Evolutionary conservation across 2,888 invertebrate genomes (phyloP).

Genomic region (Liposcelis brunnea): DNA sequence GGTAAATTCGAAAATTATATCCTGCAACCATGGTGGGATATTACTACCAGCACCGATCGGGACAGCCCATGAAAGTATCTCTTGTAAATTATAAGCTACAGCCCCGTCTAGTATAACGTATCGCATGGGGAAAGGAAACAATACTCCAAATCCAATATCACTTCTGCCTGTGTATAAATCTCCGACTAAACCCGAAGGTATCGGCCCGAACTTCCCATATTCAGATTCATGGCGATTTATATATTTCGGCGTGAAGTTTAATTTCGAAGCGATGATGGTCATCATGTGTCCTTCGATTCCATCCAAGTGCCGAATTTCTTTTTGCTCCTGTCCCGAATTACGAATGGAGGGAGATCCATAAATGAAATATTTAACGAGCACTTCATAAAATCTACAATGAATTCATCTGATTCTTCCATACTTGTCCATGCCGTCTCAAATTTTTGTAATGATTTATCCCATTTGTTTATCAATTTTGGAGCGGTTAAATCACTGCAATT

Average conservation of each 20-base stretch:
- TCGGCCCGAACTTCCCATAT: background rate
- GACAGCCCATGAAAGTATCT: background rate
- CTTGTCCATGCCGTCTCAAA: too few relatives aligned
- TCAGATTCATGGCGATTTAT: background rate
- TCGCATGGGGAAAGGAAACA: background rate
- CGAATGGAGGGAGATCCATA: background rate
- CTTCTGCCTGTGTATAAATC: background rate
- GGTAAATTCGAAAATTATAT: background rate
- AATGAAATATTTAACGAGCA: background rate
- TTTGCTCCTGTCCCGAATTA: background rate
- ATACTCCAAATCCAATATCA: background rate
- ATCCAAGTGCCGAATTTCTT: too few relatives aligned
- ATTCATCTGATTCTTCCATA: too few relatives aligned
- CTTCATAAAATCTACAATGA: too few relatives aligned
- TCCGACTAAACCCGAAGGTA: background rate
- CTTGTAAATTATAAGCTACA: background rate
- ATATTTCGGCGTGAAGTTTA: background rate
- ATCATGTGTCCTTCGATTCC: background rate
- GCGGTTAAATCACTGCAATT: too few relatives aligned
- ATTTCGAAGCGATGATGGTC: background rate
- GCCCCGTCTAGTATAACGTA: background rate
- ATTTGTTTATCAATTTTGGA: too few relatives aligned
- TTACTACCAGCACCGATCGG: background rate
- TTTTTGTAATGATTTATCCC: too few relatives aligned
- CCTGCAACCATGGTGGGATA: background rate